phyloP scores from a whole-genome alignment of 1,140 invertebrate species.

The Charaxes varanes region DNA sequence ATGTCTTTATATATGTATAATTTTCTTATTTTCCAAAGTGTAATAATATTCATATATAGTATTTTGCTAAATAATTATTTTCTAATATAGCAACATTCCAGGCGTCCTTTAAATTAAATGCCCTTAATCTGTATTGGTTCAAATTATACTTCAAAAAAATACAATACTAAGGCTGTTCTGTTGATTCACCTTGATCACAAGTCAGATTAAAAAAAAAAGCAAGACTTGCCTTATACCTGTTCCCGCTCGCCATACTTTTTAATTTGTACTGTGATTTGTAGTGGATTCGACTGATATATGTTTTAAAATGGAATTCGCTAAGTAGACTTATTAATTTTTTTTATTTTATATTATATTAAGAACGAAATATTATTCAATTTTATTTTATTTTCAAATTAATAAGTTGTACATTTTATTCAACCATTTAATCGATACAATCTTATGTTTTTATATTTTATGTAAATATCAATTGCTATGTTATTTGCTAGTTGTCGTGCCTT shows the following conservation, averaged over 20 bases:
- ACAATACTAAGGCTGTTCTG: no score
- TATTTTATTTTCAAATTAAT: slow-evolving; percentile 30
- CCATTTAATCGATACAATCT: no score
- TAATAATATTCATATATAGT: no score
- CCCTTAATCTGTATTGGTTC: no score
- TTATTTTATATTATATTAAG: slow-evolving; percentile 23
- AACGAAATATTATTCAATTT: slow-evolving; percentile 27
- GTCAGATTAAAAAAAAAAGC: background rate
- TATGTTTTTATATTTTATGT: slow-evolving; percentile 52
- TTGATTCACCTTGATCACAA: no score
- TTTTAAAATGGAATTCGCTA: slow-evolving; percentile 17
- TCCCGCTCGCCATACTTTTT: slow-evolving; percentile 18
- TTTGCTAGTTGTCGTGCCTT: slow-evolving; percentile 55
- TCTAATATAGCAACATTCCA: no score
- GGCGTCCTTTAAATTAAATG: no score
- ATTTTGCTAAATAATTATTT: no score
- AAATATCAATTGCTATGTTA: slow-evolving; percentile 58
- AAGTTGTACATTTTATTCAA: slow-evolving; percentile 66
- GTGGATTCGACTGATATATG: slow-evolving; percentile 41
- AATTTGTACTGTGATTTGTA: slow-evolving; percentile 40
- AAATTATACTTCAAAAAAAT: no score
- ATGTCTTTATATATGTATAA: no score
- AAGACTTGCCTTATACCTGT: slow-evolving; percentile 12
- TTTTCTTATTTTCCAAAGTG: no score
- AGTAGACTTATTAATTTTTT: slow-evolving; percentile 23